A percentile compares a stretch with the other conserved stretches of the same genome.
Evolutionary conservation across 2,113 vertebrate species (phyloP).

Genomic region (Lontra canadensis): DNA sequence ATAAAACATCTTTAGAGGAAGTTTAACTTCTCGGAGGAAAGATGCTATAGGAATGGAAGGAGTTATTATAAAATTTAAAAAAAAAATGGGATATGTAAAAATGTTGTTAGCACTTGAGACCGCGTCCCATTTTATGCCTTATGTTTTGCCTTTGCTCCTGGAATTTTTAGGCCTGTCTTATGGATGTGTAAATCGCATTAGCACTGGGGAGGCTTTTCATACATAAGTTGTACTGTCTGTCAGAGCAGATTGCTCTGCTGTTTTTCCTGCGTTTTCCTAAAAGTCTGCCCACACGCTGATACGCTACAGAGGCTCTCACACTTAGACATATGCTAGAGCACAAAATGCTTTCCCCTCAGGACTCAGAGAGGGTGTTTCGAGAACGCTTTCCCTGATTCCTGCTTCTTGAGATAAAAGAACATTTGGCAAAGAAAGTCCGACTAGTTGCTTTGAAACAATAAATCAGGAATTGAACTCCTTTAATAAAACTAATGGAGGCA

Average conservation of each 20-base stretch:
- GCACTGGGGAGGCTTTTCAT: background rate
- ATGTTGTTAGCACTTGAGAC: background rate
- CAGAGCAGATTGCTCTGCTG: background rate
- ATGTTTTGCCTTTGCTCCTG: background rate
- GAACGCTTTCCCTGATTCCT: background rate
- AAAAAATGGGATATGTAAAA: background rate
- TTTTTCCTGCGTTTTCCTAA: slow-evolving; percentile 48
- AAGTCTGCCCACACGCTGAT: slow-evolving; percentile 60
- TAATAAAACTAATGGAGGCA: background rate
- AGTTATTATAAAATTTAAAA: background rate
- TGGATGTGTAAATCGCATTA: background rate
- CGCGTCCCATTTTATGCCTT: background rate
- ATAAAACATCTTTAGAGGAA: background rate
- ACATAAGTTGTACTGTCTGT: background rate
- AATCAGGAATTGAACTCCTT: background rate
- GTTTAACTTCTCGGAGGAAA: background rate
- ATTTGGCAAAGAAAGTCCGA: background rate
- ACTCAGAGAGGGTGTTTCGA: background rate
- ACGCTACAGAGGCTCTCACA: slow-evolving; percentile 35
- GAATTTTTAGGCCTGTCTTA: background rate
- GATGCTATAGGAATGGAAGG: background rate
- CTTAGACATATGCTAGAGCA: slow-evolving; percentile 50
- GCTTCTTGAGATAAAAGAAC: slow-evolving; percentile 10
- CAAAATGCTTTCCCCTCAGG: slow-evolving; percentile 59
- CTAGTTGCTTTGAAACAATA: slow-evolving; percentile 12